Evolutionary conservation across 2,113 vertebrate genomes (phyloP), one percentile per base, ranked within the genome.

Genomic region (Oophaga pumilio): DNA sequence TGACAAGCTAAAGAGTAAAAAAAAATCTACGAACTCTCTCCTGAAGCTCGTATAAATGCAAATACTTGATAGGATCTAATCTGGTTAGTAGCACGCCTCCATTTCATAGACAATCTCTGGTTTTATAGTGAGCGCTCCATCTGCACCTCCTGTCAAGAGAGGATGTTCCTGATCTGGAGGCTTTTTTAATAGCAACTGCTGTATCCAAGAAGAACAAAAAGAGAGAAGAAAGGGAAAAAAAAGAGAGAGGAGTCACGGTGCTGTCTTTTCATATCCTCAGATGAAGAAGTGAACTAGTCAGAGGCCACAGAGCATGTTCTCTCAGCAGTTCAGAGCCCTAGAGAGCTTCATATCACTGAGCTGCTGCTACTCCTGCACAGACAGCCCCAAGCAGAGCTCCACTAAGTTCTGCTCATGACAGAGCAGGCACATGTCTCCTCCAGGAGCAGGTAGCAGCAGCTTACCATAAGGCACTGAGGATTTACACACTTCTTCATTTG

Each of bases 111-210:
- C 79, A 52, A 74, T 85, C 86, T 89, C 89, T 83, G 87, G 84
- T 92, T 92, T 91, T 89, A 83, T 82, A 91, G 89, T 86, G 89
- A 93, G 90, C 88, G 89, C 90, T 93, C 93, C 90, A 87, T 92
- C 92, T 89, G 91, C 64, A 85, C 89, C 73, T 89, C 90, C 90
- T 85, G 90, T 82, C 90, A 22, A 91, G 91, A 18, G 33, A 88
- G 85, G 83, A 64, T 81, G 68, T 76, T 89, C 20, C 76, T 60
- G 89, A 76, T 89, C 80, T 73, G 90, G 20, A 49, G 87, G 76
- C 62, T 80, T 89, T 81, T 88, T 88, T 90, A 78, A 22, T 17
- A 86, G 89, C 85, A 76, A 79, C 89, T 4, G 87, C 7, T 87
- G 74, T 86, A 89, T 90, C 82, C 89, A 13, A 87, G 71, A 78